Base-by-base conservation (phyloP, 92 coral and sea anemone species). In the Palythoa caribaeorum region DNA sequence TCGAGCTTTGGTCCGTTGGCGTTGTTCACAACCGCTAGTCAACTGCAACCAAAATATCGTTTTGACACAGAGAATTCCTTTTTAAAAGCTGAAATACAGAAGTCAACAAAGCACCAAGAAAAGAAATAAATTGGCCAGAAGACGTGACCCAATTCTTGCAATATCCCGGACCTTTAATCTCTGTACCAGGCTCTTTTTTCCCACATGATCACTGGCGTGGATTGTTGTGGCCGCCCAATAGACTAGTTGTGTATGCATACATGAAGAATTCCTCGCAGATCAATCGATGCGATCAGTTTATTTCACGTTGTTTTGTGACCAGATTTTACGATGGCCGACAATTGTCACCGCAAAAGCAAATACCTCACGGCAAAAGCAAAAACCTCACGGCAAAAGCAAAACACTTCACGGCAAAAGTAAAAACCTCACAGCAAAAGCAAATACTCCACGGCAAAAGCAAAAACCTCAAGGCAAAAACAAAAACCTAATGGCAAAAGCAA, bases 191-290 rank as follows among this genome's bases (percentile, higher is more conserved):
- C 77, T 72, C 77, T 72, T 72, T 72, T 72, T 72, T 39, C n/a
- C 77, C 77, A 11, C 77, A 72, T 72, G 77, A 72, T 52, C 53
- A 72, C 55, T 73, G 36, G 55, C 21, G 48, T 71, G 76, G 76
- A 50, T 12, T 8, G 21, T 50, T 1, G 57, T 73, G 78, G 78
- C 55, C 35, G 55, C 55, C 78, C 78, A 73, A 57, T 73, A 16
- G 78, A 73, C 78, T 71, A 71, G 76, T 71, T 71, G 76, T 71
- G 76, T 71, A 71, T 71, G 76, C 76, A 71, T 71, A 71, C 76
- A 71, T 71, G 51, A 71, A 16, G 71, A 65, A 65, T 65, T 63
- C 9, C 38, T 65, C 11, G 71, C 71, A 65, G 71, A 57, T 57
- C 4, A 3, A 57, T 57, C 5, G n/a, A 57, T 57, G 63, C 74